Base-by-base conservation (phyloP, 2,797 vertebrate genomes). In the Microcaecilia unicolor region DNA sequence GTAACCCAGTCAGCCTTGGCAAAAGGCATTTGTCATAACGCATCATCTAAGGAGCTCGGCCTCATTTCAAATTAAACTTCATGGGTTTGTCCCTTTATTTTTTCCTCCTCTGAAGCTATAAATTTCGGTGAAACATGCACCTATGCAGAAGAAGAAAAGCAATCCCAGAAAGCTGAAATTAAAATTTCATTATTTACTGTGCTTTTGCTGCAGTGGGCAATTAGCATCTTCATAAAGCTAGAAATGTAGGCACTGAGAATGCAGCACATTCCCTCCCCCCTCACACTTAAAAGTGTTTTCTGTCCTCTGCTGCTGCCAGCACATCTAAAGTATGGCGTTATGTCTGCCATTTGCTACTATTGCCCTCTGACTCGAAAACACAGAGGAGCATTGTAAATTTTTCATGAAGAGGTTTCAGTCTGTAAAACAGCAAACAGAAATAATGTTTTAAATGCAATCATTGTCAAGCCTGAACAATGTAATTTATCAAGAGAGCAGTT, bases 391-490 rank as follows among this genome's bases (percentile, higher is more conserved):
- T 81, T 87, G 84, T 92, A 89, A 91, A 93, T 93, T 90, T 94
- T 93, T 94, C 88, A 93, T 92, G 87, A 91, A 90, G 86, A 90
- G 81, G 81, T 74, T 78, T 86, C 72, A 82, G 70, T 87, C 76
- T 87, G 76, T 85, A 84, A 85, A 84, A 80, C 80, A 79, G 86
- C 84, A 92, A 95, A 92, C 89, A 90, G 90, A 92, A 95, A 93
- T 93, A 93, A 94, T 90, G 89, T 95, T 95, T 97, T 95, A 94
- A 97, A 94, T 90, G 91, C 90, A 94, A 97, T 95, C 93, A 93
- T 95, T 95, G 93, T 96, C 92, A 94, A 88, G 84, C 85, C 85
- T 83, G 90, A 95, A 96, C 90, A 93, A 94, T 92, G 93, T 92
- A 90, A 94, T 97, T 96, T 93, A 96, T 97, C 93, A 97, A 93